Evolutionary conservation across 2,888 invertebrate species (phyloP).

Genomic region (Tethea ocularis): DNA sequence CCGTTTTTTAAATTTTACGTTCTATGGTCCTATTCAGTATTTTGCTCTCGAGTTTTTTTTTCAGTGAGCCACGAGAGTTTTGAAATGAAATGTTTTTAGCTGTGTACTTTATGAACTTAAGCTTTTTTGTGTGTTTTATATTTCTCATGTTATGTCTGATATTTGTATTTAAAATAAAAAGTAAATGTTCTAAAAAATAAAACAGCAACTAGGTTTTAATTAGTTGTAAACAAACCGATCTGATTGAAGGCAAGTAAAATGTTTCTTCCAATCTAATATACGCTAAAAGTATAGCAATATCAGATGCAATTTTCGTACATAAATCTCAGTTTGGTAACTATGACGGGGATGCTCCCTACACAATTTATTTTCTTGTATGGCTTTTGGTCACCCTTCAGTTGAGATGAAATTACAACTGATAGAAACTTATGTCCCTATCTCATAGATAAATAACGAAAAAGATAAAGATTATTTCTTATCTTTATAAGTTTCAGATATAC

Average conservation of each 20-base stretch:
- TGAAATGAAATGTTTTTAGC: not conserved
- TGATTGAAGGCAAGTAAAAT: not conserved
- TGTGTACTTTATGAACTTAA: constrained; percentile 2
- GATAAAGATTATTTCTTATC: constrained; percentile 34
- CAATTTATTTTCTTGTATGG: constrained; percentile 62
- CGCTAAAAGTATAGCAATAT: constrained; percentile 26
- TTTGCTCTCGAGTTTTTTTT: constrained; percentile 12
- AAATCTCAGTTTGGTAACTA: constrained; percentile 52
- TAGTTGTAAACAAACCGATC: not conserved
- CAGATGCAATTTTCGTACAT: constrained; percentile 40
- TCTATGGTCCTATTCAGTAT: constrained; percentile 34
- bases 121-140: constrained; percentile 4
- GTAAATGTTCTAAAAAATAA: not conserved
- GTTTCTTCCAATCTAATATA: constrained; percentile 19
- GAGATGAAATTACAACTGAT: constrained; percentile 67
- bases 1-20: constrained; percentile 47
- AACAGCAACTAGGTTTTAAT: too few relatives aligned
- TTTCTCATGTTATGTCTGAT: not conserved
- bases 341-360: constrained; percentile 52
- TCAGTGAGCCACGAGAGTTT: constrained; percentile 6
- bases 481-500: constrained; percentile 16
- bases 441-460: constrained; percentile 39
- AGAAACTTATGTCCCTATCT: constrained; percentile 56
- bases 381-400: constrained; percentile 62
- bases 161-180: not conserved